Percentiles rank a stretch among this genome's conserved stretches.
These are phyloP conservation scores for Hofmannophila pseudospretella DNA, from an alignment of 2,888 invertebrate genomes.

Conservation along the genomic window DNA sequence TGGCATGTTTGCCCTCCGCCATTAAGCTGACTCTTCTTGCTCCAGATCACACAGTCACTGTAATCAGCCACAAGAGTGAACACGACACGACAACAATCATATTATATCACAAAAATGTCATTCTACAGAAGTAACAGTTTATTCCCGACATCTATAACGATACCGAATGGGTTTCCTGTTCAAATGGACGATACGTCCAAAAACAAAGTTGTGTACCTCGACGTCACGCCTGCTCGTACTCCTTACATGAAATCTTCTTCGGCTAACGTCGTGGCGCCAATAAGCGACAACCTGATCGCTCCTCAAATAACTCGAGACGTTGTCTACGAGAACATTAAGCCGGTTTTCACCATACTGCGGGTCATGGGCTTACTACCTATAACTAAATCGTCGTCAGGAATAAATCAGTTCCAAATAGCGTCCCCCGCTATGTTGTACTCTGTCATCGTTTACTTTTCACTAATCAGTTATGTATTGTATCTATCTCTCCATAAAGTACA, in stretches of 20 bases:
- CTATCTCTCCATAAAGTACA: conserved; percentile 80
- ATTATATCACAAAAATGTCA: conserved; percentile 38
- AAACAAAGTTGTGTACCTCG: conserved; percentile 55
- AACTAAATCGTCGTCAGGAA: conserved; percentile 64
- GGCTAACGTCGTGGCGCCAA: conserved; percentile 46
- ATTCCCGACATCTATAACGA: conserved; percentile 35
- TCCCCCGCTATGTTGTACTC: conserved; percentile 80
- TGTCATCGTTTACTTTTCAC: conserved; percentile 58
- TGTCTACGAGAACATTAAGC: conserved; percentile 66
- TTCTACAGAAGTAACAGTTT: conserved; percentile 43
- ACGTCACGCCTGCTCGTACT: conserved; percentile 55
- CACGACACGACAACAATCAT: not conserved
- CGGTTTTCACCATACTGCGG: conserved; percentile 61
- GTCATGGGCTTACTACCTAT: conserved; percentile 81
- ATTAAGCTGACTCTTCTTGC: conserved; percentile 30
- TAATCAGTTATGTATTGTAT: conserved; percentile 78
- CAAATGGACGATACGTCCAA: conserved; percentile 44
- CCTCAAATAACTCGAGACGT: conserved; percentile 54
- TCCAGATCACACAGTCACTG: not conserved
- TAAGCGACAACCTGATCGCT: conserved; percentile 49
- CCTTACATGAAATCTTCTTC: conserved; percentile 41
- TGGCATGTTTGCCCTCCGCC: conserved; percentile 14
- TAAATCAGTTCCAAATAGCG: conserved; percentile 64
- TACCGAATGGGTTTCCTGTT: conserved; percentile 53
- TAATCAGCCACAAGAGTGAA: not conserved